Evolutionary conservation across 2,113 vertebrate species (phyloP), one percentile per base, ranked within the genome.

Genomic region (Hemichromis elongatus): DNA sequence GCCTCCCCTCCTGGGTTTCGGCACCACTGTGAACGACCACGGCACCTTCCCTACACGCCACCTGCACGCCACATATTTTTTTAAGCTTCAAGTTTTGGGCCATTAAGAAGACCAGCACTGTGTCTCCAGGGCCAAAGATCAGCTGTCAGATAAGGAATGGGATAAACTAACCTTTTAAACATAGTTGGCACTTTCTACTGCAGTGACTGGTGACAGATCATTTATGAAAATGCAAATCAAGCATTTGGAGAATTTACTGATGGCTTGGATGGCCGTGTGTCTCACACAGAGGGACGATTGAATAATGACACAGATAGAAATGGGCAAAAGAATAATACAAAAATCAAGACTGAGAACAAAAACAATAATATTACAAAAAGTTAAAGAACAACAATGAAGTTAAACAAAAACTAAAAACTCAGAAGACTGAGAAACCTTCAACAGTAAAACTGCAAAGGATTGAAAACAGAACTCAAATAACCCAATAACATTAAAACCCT

Each of bases 401-500:
- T 42, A 42, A 9, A 5, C 40, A 11, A 40, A 14, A 42, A 33
- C 14, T 33, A 10, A 30, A 59, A 59, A 30, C 26, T 30, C 3
- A 59, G 28, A 30, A 30, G 28, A 42, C 7, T 68, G 12, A 42
- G 26, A 45, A 45, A 26, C 37, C n/a, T 42, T 13, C 16, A 42
- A 68, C 35, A 68, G 35, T 42, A 24, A 16, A 42, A 24, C 63
- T 42, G 12, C 12, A 14, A 5, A 40, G 63, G 4, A 66, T 11
- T 42, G n/a, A 68, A 42, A 42, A 8, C 59, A 63, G 59, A 63
- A 70, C 63, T 24, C 61, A 21, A 40, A 37, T 13, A 2, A 33
- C 0, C 37, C 19, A 66, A 16, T 68, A 24, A 68, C 9, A 24
- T 24, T 1, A 68, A 40, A 68, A 2, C 2, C 9, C 21, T 45